A percentile compares a stretch with the other conserved stretches of the same genome.
phyloP scores from a whole-genome alignment of 2,888 invertebrate species.

The Phortica magna region DNA sequence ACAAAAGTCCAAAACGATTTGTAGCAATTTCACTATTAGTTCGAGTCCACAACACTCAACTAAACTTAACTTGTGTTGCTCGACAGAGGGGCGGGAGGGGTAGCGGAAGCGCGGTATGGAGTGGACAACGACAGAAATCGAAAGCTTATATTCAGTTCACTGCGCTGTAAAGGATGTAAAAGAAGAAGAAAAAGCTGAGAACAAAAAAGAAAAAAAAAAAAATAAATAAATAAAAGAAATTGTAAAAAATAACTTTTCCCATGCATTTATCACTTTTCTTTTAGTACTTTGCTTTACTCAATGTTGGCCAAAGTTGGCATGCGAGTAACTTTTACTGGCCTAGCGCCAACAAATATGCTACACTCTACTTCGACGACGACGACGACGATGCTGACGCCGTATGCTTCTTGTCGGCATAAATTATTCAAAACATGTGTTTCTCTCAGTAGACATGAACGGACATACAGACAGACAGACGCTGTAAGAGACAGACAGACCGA shows the following conservation, averaged over 20 bases:
- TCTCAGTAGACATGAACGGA: slow-evolving; percentile 30
- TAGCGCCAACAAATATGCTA: slow-evolving; percentile 18
- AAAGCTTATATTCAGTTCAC: neutral
- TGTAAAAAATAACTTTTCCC: slow-evolving; percentile 58
- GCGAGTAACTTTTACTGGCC: slow-evolving; percentile 22
- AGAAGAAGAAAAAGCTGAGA: neutral
- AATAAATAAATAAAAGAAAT: slow-evolving; percentile 42
- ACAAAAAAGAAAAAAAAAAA: neutral
- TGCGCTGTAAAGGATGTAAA: neutral
- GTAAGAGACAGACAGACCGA: neutral
- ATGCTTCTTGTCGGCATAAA: slow-evolving; percentile 68
- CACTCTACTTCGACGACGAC: neutral
- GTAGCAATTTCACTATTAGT: slow-evolving; percentile 74
- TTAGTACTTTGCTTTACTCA: slow-evolving; percentile 63
- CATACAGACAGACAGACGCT: neutral
- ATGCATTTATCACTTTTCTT: slow-evolving; percentile 72
- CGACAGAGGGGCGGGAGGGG: neutral
- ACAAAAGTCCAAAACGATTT: slow-evolving; percentile 68
- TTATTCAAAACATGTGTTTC: slow-evolving; percentile 77
- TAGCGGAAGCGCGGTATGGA: too few species aligned
- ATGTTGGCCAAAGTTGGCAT: slow-evolving; percentile 45
- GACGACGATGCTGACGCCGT: slow-evolving; percentile 55
- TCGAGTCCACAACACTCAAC: neutral
- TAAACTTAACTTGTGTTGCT: neutral
- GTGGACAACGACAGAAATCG: slow-evolving; percentile 1